A percentile compares a stretch with the other conserved stretches of the same genome.
Evolutionary conservation across 2,113 vertebrate genomes (phyloP).

Genomic region (rat (Rattus norvegicus)): GRCr8 NC_086026.1:123823001-123823500

Average conservation of each 20-base stretch:
- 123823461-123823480: neutral
- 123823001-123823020: neutral
- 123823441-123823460: conserved; percentile 34
- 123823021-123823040: conserved; percentile 49
- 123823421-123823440: conserved; percentile 1
- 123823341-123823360: neutral
- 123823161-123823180: conserved; percentile 10
- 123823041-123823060: neutral
- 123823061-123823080: neutral
- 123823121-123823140: conserved; percentile 22
- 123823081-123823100: conserved; percentile 17
- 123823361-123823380: neutral
- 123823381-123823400: neutral
- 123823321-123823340: neutral
- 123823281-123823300: neutral
- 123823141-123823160: neutral
- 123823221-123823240: conserved; percentile 31
- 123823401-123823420: neutral
- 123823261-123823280: neutral
- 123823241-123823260: neutral
- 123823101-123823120: conserved; percentile 11
- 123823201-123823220: conserved; percentile 18
- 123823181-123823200: neutral
- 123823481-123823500: conserved; percentile 32
- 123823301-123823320: neutral